Conservation (phyloP, 2,113 vertebrate genomes). For the Mustela nigripes region DNA sequence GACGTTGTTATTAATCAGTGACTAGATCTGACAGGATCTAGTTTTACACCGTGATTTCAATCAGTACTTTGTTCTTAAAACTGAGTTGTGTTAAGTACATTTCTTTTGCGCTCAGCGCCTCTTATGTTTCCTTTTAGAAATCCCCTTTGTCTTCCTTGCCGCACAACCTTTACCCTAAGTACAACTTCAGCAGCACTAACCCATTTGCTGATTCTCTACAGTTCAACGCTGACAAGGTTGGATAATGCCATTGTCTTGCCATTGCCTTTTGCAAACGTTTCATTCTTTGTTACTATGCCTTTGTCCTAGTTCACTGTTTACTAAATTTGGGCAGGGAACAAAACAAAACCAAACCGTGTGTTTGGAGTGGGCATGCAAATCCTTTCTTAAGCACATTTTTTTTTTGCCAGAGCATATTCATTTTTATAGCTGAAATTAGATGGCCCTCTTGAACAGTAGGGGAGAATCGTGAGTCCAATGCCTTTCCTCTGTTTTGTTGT, state of each 20-base stretch:
- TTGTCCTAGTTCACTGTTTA: conserved; percentile 58
- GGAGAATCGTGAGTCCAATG: neutral
- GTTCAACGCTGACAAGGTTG: conserved; percentile 89
- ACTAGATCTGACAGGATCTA: neutral
- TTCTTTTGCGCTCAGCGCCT: conserved; percentile 74
- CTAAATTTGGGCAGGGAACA: neutral
- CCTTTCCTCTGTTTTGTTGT: conserved; percentile 52
- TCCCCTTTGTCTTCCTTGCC: conserved; percentile 89
- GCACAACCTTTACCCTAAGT: conserved; percentile 89
- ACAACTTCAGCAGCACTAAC: conserved; percentile 91
- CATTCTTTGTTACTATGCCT: conserved; percentile 66
- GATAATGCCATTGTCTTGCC: conserved; percentile 79
- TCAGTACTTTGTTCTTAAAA: conserved; percentile 50
- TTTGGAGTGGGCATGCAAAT: conserved; percentile 73
- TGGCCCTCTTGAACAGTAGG: conserved; percentile 65
- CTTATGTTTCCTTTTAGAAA: conserved; percentile 92
- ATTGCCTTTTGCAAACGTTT: conserved; percentile 73
- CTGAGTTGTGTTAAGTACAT: conserved; percentile 36
- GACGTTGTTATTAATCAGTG: neutral
- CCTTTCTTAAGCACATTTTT: conserved; percentile 55
- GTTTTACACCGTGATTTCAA: neutral
- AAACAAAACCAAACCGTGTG: neutral
- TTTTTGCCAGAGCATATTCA: conserved; percentile 47
- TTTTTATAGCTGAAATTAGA: conserved; percentile 42
- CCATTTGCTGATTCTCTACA: conserved; percentile 91